Base-by-base conservation (phyloP, 2,888 invertebrate species). In the Amblyjoppa proteus region DNA sequence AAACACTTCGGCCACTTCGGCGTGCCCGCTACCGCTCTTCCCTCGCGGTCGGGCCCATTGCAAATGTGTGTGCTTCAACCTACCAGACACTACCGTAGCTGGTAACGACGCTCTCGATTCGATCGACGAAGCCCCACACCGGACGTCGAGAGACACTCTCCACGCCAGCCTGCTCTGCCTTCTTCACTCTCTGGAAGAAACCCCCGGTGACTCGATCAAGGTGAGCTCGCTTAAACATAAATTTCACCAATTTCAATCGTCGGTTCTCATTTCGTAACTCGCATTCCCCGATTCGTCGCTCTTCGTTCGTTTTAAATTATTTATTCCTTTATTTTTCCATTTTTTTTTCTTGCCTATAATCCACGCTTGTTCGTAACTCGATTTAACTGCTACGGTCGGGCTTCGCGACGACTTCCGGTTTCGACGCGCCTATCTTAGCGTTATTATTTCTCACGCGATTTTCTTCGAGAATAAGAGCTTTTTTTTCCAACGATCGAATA, bases 91-190 rank as follows among this genome's bases (percentile, higher is more conserved):
- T 38, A 53, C 49, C 53, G 51, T 70, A 70, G 83, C 78, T 74
- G 85, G 83, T 85, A 85, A 85, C 80, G 80, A 81, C 83, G 80
- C 69, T 80, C 83, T 77, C 80, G 76, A 82, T 85, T 83, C 80
- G 77, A 83, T 83, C 83, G 85, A 85, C 85, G 83, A 85, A 85
- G 85, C 85, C 80, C 85, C 69, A 69, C 80, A 83, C 83, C 85
- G 85, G 83, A 85, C 73, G 76, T 85, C 74, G 80, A 77, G 80
- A 77, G 70, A 61, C 51, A 70, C 75, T 53, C 45, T 73, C 85
- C 31, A 69, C 76, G 64, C 80, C 61, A 58, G 71, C 13, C 25
- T 41, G 51, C 34, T 75, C 34, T 75, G 41, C 58, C 45, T 41
- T 25, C 31, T 25, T 64, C 66, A 34, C 58, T 58, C n/a, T 49